Conservation (phyloP, 2,888 invertebrate species). For the Protonemura montana region DNA sequence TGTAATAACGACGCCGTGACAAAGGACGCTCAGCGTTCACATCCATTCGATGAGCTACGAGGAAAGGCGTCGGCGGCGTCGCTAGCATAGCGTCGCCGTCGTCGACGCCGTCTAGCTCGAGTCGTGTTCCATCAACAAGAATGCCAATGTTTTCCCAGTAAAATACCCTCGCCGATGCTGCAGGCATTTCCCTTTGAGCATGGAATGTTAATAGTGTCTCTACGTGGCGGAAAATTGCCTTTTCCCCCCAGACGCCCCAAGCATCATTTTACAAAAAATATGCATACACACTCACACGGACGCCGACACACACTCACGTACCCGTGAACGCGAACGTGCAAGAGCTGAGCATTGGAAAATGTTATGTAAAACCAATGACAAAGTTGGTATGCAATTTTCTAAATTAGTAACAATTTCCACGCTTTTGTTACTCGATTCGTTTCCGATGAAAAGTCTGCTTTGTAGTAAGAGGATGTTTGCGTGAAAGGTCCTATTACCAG, state of each 20-base stretch:
- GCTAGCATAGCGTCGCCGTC: background rate
- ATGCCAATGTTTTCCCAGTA: slow-evolving; percentile 17
- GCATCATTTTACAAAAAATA: slow-evolving; percentile 13
- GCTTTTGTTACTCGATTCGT: background rate
- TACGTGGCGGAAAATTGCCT: slow-evolving; percentile 29
- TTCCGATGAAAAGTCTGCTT: background rate
- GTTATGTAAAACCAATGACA: background rate
- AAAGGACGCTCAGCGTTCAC: background rate
- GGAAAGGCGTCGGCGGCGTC: slow-evolving; percentile 17
- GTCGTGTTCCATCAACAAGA: slow-evolving; percentile 16
- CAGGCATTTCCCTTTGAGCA: slow-evolving; percentile 21
- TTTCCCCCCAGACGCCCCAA: background rate
- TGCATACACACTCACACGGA: background rate
- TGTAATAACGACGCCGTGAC: background rate
- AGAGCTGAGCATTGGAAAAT: background rate
- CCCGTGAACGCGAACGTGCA: background rate
- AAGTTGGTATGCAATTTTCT: background rate
- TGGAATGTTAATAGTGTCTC: slow-evolving; percentile 26
- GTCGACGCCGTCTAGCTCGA: background rate
- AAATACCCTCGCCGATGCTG: slow-evolving; percentile 17
- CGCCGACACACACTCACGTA: background rate
- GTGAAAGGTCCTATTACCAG: background rate
- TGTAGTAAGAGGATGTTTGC: background rate
- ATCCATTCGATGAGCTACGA: slow-evolving; percentile 7
- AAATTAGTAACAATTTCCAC: background rate